These are phyloP conservation scores for Gerris buenoi DNA, from an alignment of 1,140 invertebrate genomes.

Conservation along the genomic window DNA sequence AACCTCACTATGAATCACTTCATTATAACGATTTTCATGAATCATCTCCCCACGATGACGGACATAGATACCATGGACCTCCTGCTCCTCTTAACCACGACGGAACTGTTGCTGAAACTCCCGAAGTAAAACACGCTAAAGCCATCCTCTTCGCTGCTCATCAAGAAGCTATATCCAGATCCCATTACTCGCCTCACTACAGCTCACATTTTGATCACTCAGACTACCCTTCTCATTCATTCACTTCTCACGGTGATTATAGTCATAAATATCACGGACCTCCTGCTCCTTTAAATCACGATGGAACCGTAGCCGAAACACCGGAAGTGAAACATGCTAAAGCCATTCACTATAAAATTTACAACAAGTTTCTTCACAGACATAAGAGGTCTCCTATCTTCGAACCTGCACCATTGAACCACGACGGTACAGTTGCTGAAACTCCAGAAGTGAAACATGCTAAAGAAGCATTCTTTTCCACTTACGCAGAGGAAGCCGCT, in stretches of 20 bases:
- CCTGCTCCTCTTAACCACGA: too few relatives aligned
- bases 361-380: background rate
- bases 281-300: background rate
- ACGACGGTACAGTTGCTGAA: constrained; percentile 40
- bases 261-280: background rate
- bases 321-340: background rate
- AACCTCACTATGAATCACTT: background rate
- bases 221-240: background rate
- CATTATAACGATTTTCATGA: background rate
- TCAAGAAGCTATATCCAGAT: too few relatives aligned
- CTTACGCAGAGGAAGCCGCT: background rate
- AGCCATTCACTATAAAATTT: background rate
- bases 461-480: constrained; percentile 28
- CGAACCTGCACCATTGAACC: constrained; percentile 21
- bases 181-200: too few relatives aligned
- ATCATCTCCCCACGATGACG: background rate
- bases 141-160: too few relatives aligned
- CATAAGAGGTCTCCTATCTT: background rate
- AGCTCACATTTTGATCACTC: too few relatives aligned
- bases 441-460: constrained; percentile 40
- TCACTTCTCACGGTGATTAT: background rate
- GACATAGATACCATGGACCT: constrained; percentile 2
- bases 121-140: too few relatives aligned
- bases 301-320: background rate
- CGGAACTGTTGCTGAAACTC: too few relatives aligned